Evolutionary conservation across 2,888 invertebrate species (phyloP), one percentile per base, ranked within the genome.

Genomic region (Dolichomitus sp.): DNA sequence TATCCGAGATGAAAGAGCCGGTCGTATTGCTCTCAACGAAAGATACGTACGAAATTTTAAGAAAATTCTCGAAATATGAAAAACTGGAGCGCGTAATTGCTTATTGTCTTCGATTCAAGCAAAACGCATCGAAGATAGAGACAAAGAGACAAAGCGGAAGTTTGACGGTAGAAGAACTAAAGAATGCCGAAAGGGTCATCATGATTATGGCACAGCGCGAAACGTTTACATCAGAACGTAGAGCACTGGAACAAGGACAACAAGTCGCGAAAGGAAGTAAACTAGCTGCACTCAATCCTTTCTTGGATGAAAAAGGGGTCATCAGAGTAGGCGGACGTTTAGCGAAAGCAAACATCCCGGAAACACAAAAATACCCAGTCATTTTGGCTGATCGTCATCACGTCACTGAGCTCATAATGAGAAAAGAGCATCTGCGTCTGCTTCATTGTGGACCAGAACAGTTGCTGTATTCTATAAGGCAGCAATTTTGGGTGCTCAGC

Each of bases 401-500:
- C 23, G 27, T 84, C 11, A 81, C 84, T 4, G 70, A 80, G 12
- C 11, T 84, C 7, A 81, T 86, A 0, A 12, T 73, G 4, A 59
- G 59, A 40, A 33, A 74, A 23, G 83, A 86, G 63, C 91, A 92
- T 83, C 4, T 70, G 1, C 61, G 65, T 0, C 14, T 73, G 9
- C 69, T 90, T 80, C 77, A 78, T 42, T 82, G 81, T 30, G 90
- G 89, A 5, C 69, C 76, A 1, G 80, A 86, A 37, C 66, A 87
- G 6, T 54, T 88, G 17, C 65, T 88, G n/a, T 12, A 57, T 27
- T 61, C 52, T 0, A 45, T 89, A 7, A 74, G 85, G 40, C 33
- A 70, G 42, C 73, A 86, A 11, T 92, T 84, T 73, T 92, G 91
- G 91, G 88, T 91, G 1, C 69, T 91, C 0, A 81, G 86, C 6